Base-by-base conservation (phyloP, 2,797 vertebrate species). In the Hypotaenidia philippensis region DNA sequence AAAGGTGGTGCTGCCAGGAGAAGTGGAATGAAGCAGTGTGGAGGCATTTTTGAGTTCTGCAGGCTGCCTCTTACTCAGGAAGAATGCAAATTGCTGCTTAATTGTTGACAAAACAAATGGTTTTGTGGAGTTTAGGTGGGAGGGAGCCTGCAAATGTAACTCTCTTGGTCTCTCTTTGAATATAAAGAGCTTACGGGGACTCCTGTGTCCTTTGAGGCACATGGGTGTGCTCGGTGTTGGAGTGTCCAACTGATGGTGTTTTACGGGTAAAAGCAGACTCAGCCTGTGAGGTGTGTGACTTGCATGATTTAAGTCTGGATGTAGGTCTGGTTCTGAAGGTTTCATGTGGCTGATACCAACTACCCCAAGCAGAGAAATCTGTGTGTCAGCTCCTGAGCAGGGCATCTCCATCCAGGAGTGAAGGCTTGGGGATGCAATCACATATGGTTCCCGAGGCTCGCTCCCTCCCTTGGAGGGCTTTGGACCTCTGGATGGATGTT, bases 81-180 rank as follows among this genome's bases (percentile, higher is more conserved):
- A 87, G 60, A 87, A 83, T 53, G 57, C 27, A 94, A 93, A 90
- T 90, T 91, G 45, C 44, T 90, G 31, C 56, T 71, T 71, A 90
- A 77, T 68, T 93, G 80, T 90, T 87, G 64, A 83, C 86, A 76
- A 95, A 94, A 84, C 63, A 94, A 91, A 84, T 12, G n/a, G 27
- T 34, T 79, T 70, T 88, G 77, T 70, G 60, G 49, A 59, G 57
- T 88, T 94, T 70, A 55, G 66, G 83, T 88, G 70, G 50, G 47
- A 76, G 57, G 27, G 5, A 77, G 32, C 47, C 70, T 82, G 38
- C 0, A 0, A 49, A 3, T 19, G 14, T 76, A 45, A 64, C 41
- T 90, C 31, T 52, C 52, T 29, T 8, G 10, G 34, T 78, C 31
- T 69, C 9, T 44, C 0, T 2, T 63, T 40, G 47, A 74, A 56